Percentiles rank a stretch among this genome's conserved stretches.
Conservation (phyloP, 1,140 invertebrate genomes). For the Doryteuthis pealeii region DNA sequence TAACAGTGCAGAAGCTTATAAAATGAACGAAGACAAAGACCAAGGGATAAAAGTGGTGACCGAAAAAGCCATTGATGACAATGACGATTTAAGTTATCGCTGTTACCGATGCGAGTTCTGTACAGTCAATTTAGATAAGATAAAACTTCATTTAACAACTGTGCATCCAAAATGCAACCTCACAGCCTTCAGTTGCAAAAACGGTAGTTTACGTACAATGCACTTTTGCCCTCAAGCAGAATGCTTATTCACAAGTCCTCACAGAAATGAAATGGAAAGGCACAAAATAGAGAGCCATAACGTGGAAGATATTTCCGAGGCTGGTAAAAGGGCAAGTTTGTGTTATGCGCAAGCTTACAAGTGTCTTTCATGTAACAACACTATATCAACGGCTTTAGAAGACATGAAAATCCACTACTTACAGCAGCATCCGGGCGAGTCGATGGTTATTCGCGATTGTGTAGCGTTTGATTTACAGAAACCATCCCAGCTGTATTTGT, state of each 20-base stretch:
- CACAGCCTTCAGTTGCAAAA: not conserved
- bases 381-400: not conserved
- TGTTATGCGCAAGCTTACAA: not conserved
- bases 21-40: not conserved
- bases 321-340: not conserved
- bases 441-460: conserved; percentile 2
- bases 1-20: not conserved
- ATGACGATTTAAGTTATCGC: not conserved
- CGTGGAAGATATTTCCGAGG: not conserved
- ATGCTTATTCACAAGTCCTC: not conserved
- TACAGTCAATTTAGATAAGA: not conserved
- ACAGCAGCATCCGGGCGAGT: not conserved
- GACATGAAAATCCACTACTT: conserved; percentile 5
- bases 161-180: not conserved
- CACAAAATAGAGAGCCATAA: not conserved
- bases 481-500: conserved; percentile 7
- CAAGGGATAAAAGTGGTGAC: not conserved
- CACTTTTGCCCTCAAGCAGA: not conserved
- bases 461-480: not conserved
- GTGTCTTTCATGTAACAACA: not conserved
- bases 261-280: conserved; percentile 4
- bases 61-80: not conserved
- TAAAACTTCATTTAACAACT: conserved; percentile 1
- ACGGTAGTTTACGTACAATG: not conserved
- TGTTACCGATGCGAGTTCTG: conserved; percentile 3